A percentile compares a stretch with the other conserved stretches of the same genome.
Conservation (phyloP, 2,797 vertebrate genomes). For the Sebastolobus alascanus region DNA sequence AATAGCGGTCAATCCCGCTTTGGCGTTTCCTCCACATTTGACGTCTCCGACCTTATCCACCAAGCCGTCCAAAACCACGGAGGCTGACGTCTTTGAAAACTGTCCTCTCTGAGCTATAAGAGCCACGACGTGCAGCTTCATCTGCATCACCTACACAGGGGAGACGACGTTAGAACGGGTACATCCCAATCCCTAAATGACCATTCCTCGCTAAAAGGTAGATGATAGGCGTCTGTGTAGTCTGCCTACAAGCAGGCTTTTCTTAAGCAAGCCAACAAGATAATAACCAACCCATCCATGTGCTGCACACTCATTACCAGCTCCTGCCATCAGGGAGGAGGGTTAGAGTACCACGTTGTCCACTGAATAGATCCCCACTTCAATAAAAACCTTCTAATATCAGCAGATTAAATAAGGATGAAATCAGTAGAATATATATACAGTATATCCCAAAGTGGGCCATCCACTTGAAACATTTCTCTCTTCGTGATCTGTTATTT, state of each 20-base stretch:
- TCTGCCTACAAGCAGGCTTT: neutral
- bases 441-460: no score
- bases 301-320: neutral
- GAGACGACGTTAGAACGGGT: neutral
- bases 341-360: neutral
- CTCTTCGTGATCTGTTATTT: no score
- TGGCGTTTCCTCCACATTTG: constrained; percentile 96
- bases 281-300: neutral
- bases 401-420: no score
- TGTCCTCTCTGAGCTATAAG: constrained; percentile 92
- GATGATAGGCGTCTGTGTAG: no score
- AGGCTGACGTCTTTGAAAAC: constrained; percentile 96
- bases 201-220: neutral
- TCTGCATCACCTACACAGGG: constrained; percentile 94
- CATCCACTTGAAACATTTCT: no score
- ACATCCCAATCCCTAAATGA: neutral
- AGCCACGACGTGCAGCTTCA: constrained; percentile 95
- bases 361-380: neutral
- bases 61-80: constrained; percentile 93
- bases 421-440: no score
- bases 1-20: constrained; percentile 94
- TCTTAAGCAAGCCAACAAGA: neutral
- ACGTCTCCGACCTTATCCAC: constrained; percentile 97
- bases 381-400: no score
- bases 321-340: neutral